Evolutionary conservation across 2,888 invertebrate genomes (phyloP), one percentile per base, ranked within the genome.

Genomic region (Dromius quadrimaculatus): DNA sequence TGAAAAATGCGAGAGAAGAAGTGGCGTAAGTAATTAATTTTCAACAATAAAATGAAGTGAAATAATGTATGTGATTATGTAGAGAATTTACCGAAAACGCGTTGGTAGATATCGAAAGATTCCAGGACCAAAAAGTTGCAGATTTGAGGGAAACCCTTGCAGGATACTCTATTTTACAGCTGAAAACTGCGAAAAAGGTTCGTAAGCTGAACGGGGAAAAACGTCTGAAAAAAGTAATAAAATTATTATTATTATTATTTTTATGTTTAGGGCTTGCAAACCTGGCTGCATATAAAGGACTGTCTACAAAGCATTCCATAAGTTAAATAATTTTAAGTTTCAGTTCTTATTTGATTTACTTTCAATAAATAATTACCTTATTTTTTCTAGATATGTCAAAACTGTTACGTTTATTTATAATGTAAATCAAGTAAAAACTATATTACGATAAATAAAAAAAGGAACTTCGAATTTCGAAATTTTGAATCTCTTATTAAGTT

Each of bases 161-260:
- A 65, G 86, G 85, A 36, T 92, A 89, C 79, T 89, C 91, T 73
- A 85, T 88, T 69, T 82, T 91, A 73, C 92, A 92, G 81, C 87
- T 91, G 68, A 91, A 91, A 83, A 87, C 90, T 73, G 89, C 91
- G 34, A 89, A 88, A 84, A 92, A 91, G 88, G 92, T 92, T 80
- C 74, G 77, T 74, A 8, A 34, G 28, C 8, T 8, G 8, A 28
- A 5, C 3, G 3, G 28, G 28, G 4, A 8, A 8, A 9, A n/a
- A 13, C 3, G n/a, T 45, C 11, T 45, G 9, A 20, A 43, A 2
- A 34, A 34, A 36, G 57, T 28, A 8, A 17, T 57, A 50, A 63
- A 41, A 28, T 5, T 28, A 8, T 28, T 28, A 8, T 28, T 3
- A 28, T 28, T 28, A 28, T 5, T 6, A 45, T 47, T 47, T 54